Conservation (phyloP, 2,797 vertebrate genomes). For the Microhierax caerulescens region DNA sequence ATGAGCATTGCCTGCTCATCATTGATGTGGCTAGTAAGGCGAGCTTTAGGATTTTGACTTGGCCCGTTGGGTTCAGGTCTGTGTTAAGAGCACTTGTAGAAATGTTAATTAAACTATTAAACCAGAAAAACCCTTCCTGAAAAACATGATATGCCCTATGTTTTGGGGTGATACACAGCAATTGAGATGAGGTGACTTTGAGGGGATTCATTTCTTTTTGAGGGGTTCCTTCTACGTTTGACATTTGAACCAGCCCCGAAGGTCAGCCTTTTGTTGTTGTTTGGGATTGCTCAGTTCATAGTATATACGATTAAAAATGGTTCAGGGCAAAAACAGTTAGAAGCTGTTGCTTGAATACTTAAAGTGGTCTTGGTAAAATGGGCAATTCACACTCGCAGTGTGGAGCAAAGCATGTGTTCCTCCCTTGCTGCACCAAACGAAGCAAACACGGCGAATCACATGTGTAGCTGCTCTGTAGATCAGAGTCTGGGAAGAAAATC, state of each 20-base stretch:
- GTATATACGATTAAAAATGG: neutral
- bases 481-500: neutral
- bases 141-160: rapidly evolving
- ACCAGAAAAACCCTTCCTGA: neutral
- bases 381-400: neutral
- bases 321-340: neutral
- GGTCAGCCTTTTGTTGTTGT: neutral
- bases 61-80: neutral
- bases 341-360: neutral
- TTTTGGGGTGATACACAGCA: neutral
- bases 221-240: neutral
- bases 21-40: rapidly evolving
- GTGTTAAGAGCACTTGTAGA: neutral
- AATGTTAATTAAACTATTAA: neutral
- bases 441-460: rapidly evolving
- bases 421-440: neutral
- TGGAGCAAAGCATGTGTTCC: rapidly evolving
- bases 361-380: neutral
- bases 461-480: neutral
- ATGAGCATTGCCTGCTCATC: neutral
- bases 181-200: neutral
- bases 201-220: neutral
- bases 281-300: neutral
- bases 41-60: neutral
- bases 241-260: neutral